phyloP scores from a whole-genome alignment of 1,140 invertebrate species.

The Sitophilus oryzae region DNA sequence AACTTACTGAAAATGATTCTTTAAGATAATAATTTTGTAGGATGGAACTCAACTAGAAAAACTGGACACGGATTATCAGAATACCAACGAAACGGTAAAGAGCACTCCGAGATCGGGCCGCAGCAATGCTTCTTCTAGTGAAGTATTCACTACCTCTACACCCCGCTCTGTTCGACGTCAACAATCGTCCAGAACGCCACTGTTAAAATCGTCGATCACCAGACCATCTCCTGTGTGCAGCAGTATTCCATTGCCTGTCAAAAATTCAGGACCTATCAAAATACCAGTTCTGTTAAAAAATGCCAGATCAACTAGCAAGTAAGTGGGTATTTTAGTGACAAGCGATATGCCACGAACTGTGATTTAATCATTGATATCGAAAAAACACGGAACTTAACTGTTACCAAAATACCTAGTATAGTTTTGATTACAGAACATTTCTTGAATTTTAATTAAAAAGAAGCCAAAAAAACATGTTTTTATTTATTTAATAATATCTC shows the following conservation, averaged over 20 bases:
- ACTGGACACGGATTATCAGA: constrained; percentile 7
- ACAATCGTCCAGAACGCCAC: background rate
- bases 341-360: too few relatives aligned
- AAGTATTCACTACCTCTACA: background rate
- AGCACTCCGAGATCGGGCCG: constrained; percentile 3
- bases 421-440: background rate
- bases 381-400: background rate
- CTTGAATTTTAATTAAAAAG: too few relatives aligned
- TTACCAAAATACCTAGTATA: background rate
- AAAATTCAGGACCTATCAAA: constrained; percentile 14
- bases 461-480: too few relatives aligned
- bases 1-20: too few relatives aligned
- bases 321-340: too few relatives aligned
- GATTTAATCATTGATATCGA: too few relatives aligned
- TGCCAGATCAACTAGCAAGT: constrained; percentile 8
- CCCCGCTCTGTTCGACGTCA: background rate
- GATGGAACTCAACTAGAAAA: constrained; percentile 1
- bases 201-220: background rate
- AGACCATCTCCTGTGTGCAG: constrained; percentile 1
- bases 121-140: constrained; percentile 15
- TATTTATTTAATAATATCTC: too few relatives aligned
- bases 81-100: background rate
- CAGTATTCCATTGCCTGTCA: constrained; percentile 25
- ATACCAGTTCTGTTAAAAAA: constrained; percentile 7
- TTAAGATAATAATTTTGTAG: too few relatives aligned